Percentiles rank a stretch among this genome's conserved stretches.
Evolutionary conservation across 2,888 invertebrate species (phyloP).

Genomic region (Idaea biselata): DNA sequence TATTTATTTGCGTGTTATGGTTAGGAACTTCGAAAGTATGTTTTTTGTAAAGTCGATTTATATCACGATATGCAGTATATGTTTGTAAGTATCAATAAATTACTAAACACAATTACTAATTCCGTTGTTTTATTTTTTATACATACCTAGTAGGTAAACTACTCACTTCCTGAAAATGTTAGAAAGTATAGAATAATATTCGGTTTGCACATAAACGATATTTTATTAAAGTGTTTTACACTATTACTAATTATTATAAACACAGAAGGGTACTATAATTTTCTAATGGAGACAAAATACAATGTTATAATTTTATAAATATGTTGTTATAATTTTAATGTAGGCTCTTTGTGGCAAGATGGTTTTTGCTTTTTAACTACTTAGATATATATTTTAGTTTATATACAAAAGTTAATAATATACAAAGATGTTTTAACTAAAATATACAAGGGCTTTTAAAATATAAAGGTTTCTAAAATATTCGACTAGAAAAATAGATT

Average conservation of each 20-base stretch:
- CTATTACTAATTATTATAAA: conserved; percentile 19
- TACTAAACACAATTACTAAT: conserved; percentile 20
- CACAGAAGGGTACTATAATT: neutral
- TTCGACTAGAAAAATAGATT: conserved; percentile 33
- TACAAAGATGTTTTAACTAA: conserved; percentile 15
- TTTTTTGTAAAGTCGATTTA: neutral
- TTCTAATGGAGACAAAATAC: conserved; percentile 13
- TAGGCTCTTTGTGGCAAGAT: conserved; percentile 24
- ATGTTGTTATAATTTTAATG: conserved; percentile 11
- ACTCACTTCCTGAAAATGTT: neutral
- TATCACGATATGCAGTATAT: neutral
- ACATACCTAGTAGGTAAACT: no score
- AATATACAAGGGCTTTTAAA: conserved; percentile 11
- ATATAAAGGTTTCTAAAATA: conserved; percentile 7
- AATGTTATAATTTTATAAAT: conserved; percentile 10
- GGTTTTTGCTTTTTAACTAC: neutral
- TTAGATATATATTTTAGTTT: conserved; percentile 10
- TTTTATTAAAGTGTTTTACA: conserved; percentile 41
- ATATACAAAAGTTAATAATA: conserved; percentile 14
- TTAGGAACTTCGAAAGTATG: neutral
- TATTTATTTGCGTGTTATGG: neutral
- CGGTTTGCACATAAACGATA: conserved; percentile 36
- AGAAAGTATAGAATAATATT: conserved; percentile 8
- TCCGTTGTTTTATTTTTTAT: conserved; percentile 7
- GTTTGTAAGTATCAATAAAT: conserved; percentile 22